These are phyloP conservation scores for Oreochromis mossambicus DNA, from an alignment of 2,797 vertebrate species.

Conservation along the genomic window DNA sequence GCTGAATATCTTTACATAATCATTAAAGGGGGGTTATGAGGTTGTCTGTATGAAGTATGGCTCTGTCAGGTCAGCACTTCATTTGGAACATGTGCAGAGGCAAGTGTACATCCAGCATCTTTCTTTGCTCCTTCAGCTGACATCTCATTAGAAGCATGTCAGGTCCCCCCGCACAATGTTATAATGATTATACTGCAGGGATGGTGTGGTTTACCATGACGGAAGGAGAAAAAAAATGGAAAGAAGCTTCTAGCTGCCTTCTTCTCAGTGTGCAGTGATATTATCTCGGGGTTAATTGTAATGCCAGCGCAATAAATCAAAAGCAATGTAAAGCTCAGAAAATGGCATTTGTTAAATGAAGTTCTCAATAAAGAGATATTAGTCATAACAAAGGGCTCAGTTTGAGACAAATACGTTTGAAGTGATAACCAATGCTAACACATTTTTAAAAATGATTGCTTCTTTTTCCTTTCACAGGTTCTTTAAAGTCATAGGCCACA, in stretches of 20 bases:
- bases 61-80: background rate
- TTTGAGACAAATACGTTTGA: background rate
- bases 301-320: background rate
- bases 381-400: background rate
- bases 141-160: constrained; percentile 54
- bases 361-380: background rate
- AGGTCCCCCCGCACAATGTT: constrained; percentile 20
- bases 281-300: constrained; percentile 43
- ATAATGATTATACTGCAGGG: constrained; percentile 29
- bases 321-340: constrained; percentile 3
- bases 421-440: background rate
- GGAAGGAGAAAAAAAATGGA: background rate
- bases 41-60: background rate
- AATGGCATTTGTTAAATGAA: background rate
- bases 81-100: constrained; percentile 12
- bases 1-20: background rate
- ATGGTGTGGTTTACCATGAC: constrained; percentile 14
- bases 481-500: background rate
- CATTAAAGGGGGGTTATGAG: background rate
- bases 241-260: background rate
- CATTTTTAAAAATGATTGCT: background rate
- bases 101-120: constrained; percentile 8
- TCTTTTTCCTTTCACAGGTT: background rate
- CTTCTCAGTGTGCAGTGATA: constrained; percentile 18
- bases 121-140: constrained; percentile 24